Conservation (phyloP, 2,888 invertebrate genomes). For the Xestoiulus laeticollis region DNA sequence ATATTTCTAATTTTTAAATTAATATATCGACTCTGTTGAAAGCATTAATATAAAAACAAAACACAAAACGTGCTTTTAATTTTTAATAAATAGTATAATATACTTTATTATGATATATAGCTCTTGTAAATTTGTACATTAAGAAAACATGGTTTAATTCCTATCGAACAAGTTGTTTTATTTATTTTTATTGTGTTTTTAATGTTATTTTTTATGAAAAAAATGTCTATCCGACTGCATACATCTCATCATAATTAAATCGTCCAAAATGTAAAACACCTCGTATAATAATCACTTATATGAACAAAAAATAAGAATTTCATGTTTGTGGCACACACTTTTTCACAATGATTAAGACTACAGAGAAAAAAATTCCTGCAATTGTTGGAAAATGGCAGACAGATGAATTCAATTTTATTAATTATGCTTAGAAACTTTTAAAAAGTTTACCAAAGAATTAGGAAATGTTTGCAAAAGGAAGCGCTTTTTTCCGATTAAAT, state of each 20-base stretch:
- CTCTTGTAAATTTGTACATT: not conserved
- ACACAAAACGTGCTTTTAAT: too few species aligned
- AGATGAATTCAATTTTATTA: not conserved
- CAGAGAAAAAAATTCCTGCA: not conserved
- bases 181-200: not conserved
- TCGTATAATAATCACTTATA: not conserved
- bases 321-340: not conserved
- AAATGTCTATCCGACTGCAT: not conserved
- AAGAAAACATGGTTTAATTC: not conserved
- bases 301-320: slow-evolving; percentile 3
- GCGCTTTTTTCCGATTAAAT: not conserved
- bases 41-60: too few species aligned
- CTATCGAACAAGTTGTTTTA: not conserved
- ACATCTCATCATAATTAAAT: not conserved
- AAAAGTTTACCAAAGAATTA: not conserved
- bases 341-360: not conserved
- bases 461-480: not conserved
- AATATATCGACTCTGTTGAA: too few species aligned
- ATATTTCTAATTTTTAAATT: too few species aligned
- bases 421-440: not conserved
- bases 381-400: not conserved
- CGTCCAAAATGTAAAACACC: not conserved
- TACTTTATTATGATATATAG: not conserved
- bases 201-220: not conserved
- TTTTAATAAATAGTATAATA: not conserved